Conservation (phyloP, 2,888 invertebrate species). For the Calliopum simillimum region DNA sequence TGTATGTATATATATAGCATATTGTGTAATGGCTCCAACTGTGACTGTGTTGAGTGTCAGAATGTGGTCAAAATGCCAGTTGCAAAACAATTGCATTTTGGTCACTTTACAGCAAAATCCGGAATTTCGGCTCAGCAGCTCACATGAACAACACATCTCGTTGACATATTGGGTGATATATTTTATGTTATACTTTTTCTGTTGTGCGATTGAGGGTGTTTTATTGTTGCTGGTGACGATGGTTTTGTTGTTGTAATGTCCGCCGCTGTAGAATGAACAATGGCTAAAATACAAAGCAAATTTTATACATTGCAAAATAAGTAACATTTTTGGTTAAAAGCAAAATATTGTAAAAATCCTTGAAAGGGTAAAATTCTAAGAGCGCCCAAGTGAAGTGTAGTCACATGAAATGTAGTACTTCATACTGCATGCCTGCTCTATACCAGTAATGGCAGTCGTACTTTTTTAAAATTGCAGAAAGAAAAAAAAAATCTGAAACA, state of each 20-base stretch:
- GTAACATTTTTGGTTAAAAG: conserved; percentile 54
- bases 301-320: conserved; percentile 12
- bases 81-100: conserved; percentile 64
- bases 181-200: conserved; percentile 13
- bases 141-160: conserved; percentile 43
- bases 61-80: conserved; percentile 63
- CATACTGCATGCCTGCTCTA: background rate
- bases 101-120: conserved; percentile 60
- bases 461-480: too few species aligned
- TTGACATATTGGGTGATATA: conserved; percentile 50
- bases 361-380: conserved; percentile 27
- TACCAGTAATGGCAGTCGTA: too few species aligned
- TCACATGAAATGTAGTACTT: background rate
- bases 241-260: conserved; percentile 21
- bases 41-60: conserved; percentile 51
- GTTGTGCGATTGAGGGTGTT: conserved; percentile 24
- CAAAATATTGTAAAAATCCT: conserved; percentile 58
- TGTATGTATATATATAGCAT: conserved; percentile 33
- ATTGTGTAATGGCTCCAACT: conserved; percentile 8
- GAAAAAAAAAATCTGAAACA: too few species aligned
- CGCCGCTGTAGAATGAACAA: background rate
- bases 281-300: conserved; percentile 11
- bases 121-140: conserved; percentile 55
- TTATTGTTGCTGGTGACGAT: conserved; percentile 25
- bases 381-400: conserved; percentile 1